Evolutionary conservation across 2,797 vertebrate genomes (phyloP).

Genomic region (Micrastur ruficollis): DNA sequence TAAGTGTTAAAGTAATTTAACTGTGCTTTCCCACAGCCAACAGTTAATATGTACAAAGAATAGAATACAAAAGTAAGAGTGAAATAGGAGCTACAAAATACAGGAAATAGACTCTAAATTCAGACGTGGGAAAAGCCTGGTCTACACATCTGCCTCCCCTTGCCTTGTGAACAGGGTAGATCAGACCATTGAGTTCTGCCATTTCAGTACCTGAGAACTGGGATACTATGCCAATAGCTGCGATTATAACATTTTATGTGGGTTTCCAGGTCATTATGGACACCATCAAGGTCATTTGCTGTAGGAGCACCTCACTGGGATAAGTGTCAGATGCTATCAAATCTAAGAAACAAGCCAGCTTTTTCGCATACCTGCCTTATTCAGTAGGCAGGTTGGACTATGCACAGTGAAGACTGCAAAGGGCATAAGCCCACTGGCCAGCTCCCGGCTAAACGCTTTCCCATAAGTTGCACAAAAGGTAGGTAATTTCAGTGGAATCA

Average conservation of each 20-base stretch:
- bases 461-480: neutral
- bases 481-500: neutral
- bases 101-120: neutral
- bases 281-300: neutral
- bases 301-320: neutral
- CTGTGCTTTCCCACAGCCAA: neutral
- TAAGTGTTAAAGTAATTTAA: neutral
- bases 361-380: neutral
- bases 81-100: neutral
- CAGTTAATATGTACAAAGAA: neutral
- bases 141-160: neutral
- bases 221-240: neutral
- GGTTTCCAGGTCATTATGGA: neutral
- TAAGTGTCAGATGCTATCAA: neutral
- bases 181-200: neutral
- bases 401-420: neutral
- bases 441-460: neutral
- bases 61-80: neutral
- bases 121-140: neutral
- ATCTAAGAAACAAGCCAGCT: neutral
- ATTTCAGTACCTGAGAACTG: neutral
- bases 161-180: neutral
- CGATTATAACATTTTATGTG: neutral
- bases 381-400: neutral
- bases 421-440: neutral